Evolutionary conservation across 1,140 invertebrate species (phyloP).

Genomic region (Neodiprion pinetum): DNA sequence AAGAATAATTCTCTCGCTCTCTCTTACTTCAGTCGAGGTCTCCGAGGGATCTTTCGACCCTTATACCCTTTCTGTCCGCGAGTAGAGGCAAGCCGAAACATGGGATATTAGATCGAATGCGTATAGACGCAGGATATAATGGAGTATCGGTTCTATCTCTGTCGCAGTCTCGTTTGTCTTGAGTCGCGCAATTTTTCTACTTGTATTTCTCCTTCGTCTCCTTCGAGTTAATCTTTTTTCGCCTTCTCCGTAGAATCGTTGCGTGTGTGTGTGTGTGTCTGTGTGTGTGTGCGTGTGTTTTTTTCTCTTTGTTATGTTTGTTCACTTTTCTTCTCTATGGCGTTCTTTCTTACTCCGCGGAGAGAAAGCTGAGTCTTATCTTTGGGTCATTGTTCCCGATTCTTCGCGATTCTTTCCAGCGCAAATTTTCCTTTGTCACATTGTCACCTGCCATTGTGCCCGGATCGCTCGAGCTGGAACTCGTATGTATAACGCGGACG

Average conservation of each 20-base stretch:
- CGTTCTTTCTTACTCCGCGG: not conserved
- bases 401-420: not conserved
- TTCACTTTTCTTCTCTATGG: not conserved
- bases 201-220: not conserved
- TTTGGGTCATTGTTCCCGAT: slow-evolving; percentile 11
- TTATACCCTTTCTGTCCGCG: too few relatives aligned
- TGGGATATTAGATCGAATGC: not conserved
- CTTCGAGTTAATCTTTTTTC: slow-evolving; percentile 13
- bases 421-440: slow-evolving; percentile 1
- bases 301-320: slow-evolving; percentile 7
- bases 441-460: slow-evolving; percentile 7
- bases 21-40: too few relatives aligned
- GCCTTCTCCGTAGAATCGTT: not conserved
- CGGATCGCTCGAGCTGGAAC: not conserved
- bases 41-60: too few relatives aligned
- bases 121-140: not conserved
- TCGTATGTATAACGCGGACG: not conserved
- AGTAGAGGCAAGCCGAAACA: too few relatives aligned
- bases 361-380: not conserved
- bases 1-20: too few relatives aligned
- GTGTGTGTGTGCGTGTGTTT: not conserved
- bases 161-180: not conserved
- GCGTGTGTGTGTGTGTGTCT: too few relatives aligned
- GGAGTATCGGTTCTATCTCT: not conserved
- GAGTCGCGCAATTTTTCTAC: not conserved